phyloP scores from a whole-genome alignment of 2,888 invertebrate species.

The Luperina nickerlii region DNA sequence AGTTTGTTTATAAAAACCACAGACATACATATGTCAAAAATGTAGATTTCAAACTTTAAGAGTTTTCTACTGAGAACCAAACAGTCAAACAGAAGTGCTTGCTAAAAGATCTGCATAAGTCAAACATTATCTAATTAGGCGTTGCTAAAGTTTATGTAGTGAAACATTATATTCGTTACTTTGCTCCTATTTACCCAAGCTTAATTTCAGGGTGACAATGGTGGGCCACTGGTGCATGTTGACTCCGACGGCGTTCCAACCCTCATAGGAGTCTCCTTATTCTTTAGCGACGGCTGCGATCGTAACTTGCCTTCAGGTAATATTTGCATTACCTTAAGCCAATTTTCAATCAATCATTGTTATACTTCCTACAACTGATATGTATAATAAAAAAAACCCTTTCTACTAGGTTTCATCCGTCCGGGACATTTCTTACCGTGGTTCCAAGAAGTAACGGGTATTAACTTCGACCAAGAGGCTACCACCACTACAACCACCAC shows the following conservation, averaged over 20 bases:
- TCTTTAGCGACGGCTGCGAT: constrained; percentile 79
- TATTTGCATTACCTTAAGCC: neutral
- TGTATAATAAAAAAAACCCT: neutral
- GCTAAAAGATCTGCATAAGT: too few relatives aligned
- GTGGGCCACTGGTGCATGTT: constrained; percentile 16
- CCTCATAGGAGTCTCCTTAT: constrained; percentile 80
- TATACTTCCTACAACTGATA: neutral
- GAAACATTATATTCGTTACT: neutral
- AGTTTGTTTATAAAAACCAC: neutral
- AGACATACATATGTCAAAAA: neutral
- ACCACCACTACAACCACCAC: neutral
- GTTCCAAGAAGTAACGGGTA: constrained; percentile 77
- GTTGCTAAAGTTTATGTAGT: neutral
- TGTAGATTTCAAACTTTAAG: neutral
- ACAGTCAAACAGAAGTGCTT: neutral
- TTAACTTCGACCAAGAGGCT: constrained; percentile 79
- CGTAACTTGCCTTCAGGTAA: constrained; percentile 82
- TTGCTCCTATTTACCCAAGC: neutral
- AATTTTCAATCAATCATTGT: neutral
- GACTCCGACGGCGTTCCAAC: constrained; percentile 54
- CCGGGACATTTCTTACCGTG: constrained; percentile 83
- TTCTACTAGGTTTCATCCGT: constrained; percentile 79
- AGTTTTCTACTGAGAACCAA: neutral
- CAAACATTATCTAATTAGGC: neutral
- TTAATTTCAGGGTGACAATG: constrained; percentile 77